These are phyloP conservation scores for Pheosia tremula DNA, from an alignment of 2,888 invertebrate genomes.

Conservation along the genomic window DNA sequence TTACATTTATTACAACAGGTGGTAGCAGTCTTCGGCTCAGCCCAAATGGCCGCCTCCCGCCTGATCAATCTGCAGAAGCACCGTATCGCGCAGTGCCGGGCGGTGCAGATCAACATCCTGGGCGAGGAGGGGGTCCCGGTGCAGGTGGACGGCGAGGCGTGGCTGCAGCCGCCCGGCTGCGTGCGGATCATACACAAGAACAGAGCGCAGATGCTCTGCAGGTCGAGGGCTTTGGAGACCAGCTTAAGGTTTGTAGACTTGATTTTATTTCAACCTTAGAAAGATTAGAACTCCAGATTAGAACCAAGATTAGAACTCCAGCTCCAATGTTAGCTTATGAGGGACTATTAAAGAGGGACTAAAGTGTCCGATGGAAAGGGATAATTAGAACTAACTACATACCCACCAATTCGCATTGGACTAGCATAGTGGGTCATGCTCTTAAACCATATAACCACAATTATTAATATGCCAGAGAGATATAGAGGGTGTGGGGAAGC, in stretches of 20 bases:
- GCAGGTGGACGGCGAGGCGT: slow-evolving; percentile 97
- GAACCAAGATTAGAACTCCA: no score
- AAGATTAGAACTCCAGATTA: no score
- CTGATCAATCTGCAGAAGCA: slow-evolving; percentile 98
- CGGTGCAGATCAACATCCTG: slow-evolving; percentile 97
- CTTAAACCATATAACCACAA: no score
- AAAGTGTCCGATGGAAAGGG: no score
- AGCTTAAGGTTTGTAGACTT: slow-evolving; percentile 86
- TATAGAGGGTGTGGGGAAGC: no score
- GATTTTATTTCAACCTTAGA: slow-evolving; percentile 10
- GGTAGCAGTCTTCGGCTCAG: slow-evolving; percentile 98
- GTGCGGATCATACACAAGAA: slow-evolving; percentile 98
- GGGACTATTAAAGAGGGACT: no score
- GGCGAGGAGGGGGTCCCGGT: slow-evolving; percentile 97
- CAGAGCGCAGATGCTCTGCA: slow-evolving; percentile 97
- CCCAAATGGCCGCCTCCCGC: slow-evolving; percentile 98
- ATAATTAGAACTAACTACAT: no score
- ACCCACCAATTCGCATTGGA: no score
- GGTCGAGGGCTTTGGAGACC: slow-evolving; percentile 95
- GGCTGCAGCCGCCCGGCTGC: slow-evolving; percentile 98
- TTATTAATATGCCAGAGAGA: no score
- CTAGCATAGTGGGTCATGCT: no score
- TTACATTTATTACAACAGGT: slow-evolving; percentile 48
- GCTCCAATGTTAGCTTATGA: no score
- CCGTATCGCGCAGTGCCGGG: slow-evolving; percentile 98